Base-by-base conservation (phyloP, 2,797 vertebrate genomes). In the Sebastes taczanowskii region DNA sequence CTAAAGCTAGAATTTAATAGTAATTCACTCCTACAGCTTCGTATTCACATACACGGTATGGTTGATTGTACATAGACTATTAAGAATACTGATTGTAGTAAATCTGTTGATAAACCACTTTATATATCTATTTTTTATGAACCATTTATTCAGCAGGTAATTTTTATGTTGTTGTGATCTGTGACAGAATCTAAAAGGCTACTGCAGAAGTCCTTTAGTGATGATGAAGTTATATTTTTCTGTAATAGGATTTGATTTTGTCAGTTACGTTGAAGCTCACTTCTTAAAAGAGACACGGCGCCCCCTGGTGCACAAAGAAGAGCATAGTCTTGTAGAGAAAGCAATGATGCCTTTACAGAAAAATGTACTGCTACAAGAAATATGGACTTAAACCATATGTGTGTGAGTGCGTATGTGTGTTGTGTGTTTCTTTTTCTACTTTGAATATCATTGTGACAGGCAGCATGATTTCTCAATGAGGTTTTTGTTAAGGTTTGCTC, bases 221-320 rank as follows among this genome's bases (percentile, higher is more conserved):
- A 29, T 7, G 20, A 34, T 22, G 16, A 66, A 71, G 8, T 74
- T 67, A 14, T 71, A 80, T 71, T 85, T 74, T 80, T 72, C 61
- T 66, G 18, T 14, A 14, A 58, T 58, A 30, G 11, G 7, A 25
- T 73, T 77, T 69, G n/a, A 74, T 52, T 81, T 38, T 58, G 42
- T 68, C 16, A 2, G 18, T 52, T 22, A 4, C 4, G 23, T 60
- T 34, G 27, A 10, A 58, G 5, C 5, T 82, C 6, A 53, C 7
- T n/a, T 61, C 2, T 65, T 66, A 73, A 65, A 83, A 78, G 60
- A 38, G 34, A 23, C 23, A 11, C 70, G 60, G 73, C 52, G 66
- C 86, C 91, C 83, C 46, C 90, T 91, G 32, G 22, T 88, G 93
- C 46, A 49, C 30, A 83, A 73, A 83, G 30, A 76, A 75, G n/a